phyloP scores from a whole-genome alignment of 2,888 invertebrate genomes.

The Drosophila trichaetosa region DNA sequence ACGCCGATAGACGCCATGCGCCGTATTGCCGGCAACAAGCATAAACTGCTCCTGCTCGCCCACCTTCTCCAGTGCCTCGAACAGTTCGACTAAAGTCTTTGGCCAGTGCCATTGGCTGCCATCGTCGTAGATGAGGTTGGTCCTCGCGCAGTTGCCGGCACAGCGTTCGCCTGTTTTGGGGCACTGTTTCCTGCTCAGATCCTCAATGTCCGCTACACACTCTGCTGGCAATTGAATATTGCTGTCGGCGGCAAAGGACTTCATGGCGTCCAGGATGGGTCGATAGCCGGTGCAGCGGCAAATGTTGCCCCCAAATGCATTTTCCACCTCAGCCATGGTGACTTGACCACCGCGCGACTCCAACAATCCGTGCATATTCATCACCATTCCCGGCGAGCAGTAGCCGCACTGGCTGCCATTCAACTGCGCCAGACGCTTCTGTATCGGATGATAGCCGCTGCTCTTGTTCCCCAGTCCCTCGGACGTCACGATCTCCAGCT shows the following conservation, averaged over 20 bases:
- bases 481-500: conserved; percentile 89
- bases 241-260: conserved; percentile 89
- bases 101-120: conserved; percentile 82
- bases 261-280: conserved; percentile 92
- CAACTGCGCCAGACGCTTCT: conserved; percentile 87
- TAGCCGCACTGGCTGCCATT: conserved; percentile 91
- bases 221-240: conserved; percentile 84
- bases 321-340: conserved; percentile 89
- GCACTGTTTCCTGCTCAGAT: conserved; percentile 78
- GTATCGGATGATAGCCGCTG: conserved; percentile 89
- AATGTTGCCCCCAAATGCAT: conserved; percentile 91
- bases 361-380: conserved; percentile 88
- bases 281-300: conserved; percentile 93
- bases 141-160: conserved; percentile 72
- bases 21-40: conserved; percentile 91
- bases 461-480: conserved; percentile 90
- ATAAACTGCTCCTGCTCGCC: conserved; percentile 86
- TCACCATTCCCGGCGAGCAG: conserved; percentile 92
- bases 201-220: conserved; percentile 86
- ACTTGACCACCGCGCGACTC: conserved; percentile 85
- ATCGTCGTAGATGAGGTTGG: conserved; percentile 49
- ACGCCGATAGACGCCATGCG: conserved; percentile 87
- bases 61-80: conserved; percentile 81
- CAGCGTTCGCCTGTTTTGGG: conserved; percentile 83
- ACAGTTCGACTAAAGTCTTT: conserved; percentile 60